Evolutionary conservation across 2,113 vertebrate genomes (phyloP).

Genomic region (Nothocercus nigrocapillus): DNA sequence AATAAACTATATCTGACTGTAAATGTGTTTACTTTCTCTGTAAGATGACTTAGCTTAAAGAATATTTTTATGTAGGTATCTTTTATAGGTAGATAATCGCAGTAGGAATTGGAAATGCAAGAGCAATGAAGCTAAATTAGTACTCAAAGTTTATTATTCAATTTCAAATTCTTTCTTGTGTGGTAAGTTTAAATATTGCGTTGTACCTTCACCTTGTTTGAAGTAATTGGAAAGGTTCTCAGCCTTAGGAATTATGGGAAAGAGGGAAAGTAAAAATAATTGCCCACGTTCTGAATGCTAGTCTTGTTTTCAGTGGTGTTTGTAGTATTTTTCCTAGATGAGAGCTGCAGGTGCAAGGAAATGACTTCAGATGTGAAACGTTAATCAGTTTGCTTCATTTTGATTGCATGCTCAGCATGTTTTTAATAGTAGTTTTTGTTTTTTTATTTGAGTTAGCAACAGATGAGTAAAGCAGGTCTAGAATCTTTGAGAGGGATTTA

Average conservation of each 20-base stretch:
- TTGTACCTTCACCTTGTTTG: constrained; percentile 25
- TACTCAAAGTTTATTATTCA: constrained; percentile 30
- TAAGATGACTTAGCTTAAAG: constrained; percentile 14
- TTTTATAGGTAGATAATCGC: not conserved
- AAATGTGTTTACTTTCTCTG: constrained; percentile 26
- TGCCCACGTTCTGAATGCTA: constrained; percentile 60
- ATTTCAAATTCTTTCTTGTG: constrained; percentile 24
- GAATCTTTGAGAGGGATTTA: constrained; percentile 14
- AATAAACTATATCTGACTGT: not conserved
- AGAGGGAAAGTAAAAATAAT: constrained; percentile 48
- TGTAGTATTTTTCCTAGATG: constrained; percentile 62
- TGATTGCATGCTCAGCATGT: not conserved
- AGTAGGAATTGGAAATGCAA: not conserved
- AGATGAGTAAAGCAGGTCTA: constrained; percentile 18
- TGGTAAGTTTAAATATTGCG: constrained; percentile 21
- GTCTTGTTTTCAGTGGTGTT: constrained; percentile 58
- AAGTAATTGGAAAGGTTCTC: constrained; percentile 45
- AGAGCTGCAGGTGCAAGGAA: constrained; percentile 70
- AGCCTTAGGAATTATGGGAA: not conserved
- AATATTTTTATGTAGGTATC: not conserved
- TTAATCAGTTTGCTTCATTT: constrained; percentile 50
- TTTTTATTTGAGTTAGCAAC: constrained; percentile 52
- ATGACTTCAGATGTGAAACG: constrained; percentile 72
- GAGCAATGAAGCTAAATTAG: constrained; percentile 47
- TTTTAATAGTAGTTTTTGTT: constrained; percentile 64